Evolutionary conservation across 2,113 vertebrate genomes (phyloP).

Genomic region (Uria aalge): DNA sequence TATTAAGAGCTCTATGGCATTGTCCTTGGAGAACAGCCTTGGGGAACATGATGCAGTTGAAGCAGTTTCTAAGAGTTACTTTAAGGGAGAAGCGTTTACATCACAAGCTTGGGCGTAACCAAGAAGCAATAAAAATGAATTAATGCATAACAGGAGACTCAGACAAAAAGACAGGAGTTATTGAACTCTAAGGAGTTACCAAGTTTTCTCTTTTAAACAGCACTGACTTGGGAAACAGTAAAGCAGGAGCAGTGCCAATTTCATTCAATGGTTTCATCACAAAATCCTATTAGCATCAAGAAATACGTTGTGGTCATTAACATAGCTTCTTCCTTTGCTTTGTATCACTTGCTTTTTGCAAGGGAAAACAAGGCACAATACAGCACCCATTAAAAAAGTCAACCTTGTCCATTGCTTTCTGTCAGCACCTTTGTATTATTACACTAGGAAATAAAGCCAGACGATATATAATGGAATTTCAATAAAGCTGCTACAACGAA

Average conservation of each 20-base stretch:
- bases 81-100: not conserved
- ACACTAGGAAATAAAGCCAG: not conserved
- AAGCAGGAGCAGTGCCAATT: not conserved
- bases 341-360: not conserved
- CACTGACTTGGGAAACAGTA: not conserved
- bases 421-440: constrained; percentile 19
- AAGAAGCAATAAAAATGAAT: constrained; percentile 51
- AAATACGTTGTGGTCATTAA: not conserved
- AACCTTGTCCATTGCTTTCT: not conserved
- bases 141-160: not conserved
- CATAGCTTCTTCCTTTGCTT: not conserved
- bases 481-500: not conserved
- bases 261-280: not conserved
- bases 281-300: not conserved
- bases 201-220: not conserved
- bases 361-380: not conserved
- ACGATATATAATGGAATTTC: not conserved
- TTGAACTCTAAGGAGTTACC: not conserved
- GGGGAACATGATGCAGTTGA: constrained; percentile 36
- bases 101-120: constrained; percentile 44
- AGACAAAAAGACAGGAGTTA: not conserved
- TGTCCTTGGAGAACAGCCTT: constrained; percentile 1
- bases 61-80: constrained; percentile 9
- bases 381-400: not conserved
- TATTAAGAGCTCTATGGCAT: not conserved